A percentile compares a stretch with the other conserved stretches of the same genome.
Conservation (phyloP, 2,113 vertebrate species). For the Brachirus orientalis region DNA sequence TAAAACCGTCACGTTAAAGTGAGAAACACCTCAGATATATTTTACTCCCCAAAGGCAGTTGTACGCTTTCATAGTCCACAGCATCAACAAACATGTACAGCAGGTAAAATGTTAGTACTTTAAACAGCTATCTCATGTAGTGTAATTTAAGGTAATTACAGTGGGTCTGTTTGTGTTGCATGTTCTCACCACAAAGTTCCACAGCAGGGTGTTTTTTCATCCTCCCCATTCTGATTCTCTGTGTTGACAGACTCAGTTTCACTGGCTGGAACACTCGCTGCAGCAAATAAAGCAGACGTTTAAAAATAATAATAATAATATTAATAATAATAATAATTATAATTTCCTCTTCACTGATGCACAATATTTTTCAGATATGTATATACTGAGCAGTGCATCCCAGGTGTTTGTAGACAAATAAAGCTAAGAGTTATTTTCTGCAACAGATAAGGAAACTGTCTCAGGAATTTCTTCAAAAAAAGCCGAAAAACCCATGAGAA, state of each 20-base stretch:
- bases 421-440: no score
- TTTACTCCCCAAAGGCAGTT: no score
- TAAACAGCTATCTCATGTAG: background rate
- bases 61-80: no score
- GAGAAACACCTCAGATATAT: no score
- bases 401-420: no score
- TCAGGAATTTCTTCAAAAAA: no score
- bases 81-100: no score
- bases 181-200: constrained; percentile 88
- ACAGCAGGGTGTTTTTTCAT: constrained; percentile 88
- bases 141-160: constrained; percentile 1
- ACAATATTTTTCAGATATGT: constrained; percentile 11
- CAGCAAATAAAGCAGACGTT: constrained; percentile 63
- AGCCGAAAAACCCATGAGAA: no score
- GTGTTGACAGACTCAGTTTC: constrained; percentile 97
- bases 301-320: constrained; percentile 1
- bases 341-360: background rate
- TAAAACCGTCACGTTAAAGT: no score
- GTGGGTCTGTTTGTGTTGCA: background rate
- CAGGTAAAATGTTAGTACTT: no score
- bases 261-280: constrained; percentile 95
- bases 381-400: background rate
- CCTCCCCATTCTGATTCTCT: constrained; percentile 90
- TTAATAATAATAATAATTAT: no score
- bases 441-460: no score